These are phyloP conservation scores for Heliconius congener DNA, from an alignment of 1,140 invertebrate species.

Conservation along the genomic window DNA sequence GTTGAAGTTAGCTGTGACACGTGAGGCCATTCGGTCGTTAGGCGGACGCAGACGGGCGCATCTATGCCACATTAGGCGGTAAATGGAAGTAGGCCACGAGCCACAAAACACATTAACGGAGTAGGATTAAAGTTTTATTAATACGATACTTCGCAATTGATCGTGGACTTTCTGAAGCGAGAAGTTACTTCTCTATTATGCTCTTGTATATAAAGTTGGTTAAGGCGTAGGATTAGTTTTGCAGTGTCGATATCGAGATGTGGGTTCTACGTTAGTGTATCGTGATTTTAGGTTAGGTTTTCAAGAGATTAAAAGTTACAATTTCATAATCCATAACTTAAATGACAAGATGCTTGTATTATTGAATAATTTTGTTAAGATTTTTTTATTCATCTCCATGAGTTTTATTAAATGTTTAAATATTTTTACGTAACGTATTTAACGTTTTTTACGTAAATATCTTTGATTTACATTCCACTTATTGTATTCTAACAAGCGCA, in stretches of 20 bases:
- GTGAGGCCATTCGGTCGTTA: slow-evolving; percentile 32
- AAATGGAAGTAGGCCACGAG: slow-evolving; percentile 40
- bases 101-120: slow-evolving; percentile 36
- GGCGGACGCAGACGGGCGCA: slow-evolving; percentile 15
- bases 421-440: too few relatives aligned
- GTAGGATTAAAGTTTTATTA: slow-evolving; percentile 39
- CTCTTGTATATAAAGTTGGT: slow-evolving; percentile 14
- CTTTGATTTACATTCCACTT: too few relatives aligned
- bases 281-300: neutral
- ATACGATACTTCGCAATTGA: slow-evolving; percentile 34
- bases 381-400: too few relatives aligned
- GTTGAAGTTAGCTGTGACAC: slow-evolving; percentile 21
- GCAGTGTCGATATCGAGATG: neutral
- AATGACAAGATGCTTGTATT: too few relatives aligned
- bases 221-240: neutral
- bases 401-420: too few relatives aligned
- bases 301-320: neutral
- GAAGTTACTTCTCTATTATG: slow-evolving; percentile 30
- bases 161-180: slow-evolving; percentile 31
- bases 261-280: neutral
- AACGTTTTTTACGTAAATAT: too few relatives aligned
- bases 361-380: too few relatives aligned
- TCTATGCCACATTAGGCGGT: slow-evolving; percentile 34
- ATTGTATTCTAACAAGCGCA: too few relatives aligned
- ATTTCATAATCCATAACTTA: too few relatives aligned